Evolutionary conservation across 2,113 vertebrate species (phyloP), one percentile per base, ranked within the genome.

Genomic region (Grus americana): DNA sequence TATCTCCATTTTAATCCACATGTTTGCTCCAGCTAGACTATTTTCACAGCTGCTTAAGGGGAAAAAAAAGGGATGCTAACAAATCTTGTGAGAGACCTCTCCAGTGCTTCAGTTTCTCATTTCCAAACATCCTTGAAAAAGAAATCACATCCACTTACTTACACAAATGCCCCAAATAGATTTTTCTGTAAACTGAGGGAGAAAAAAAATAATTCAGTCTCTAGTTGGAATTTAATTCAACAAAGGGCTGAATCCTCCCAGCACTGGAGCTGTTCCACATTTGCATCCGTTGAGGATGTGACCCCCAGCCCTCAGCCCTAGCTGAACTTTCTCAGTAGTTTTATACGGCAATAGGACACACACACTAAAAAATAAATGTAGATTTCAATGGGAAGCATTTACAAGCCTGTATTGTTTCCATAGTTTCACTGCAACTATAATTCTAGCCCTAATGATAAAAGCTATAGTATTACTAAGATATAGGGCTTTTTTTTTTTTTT

Each of bases 281-380:
- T 97, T 97, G 91, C 89, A 95, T 95, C 97, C 81, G 46, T 89
- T 92, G 89, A 95, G 92, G 94, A 97, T 97, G 95, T 97, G 97
- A 95, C 96, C 96, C 94, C 86, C 94, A 95, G 47, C 93, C 94
- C 95, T 97, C 93, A 97, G 91, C 95, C 96, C 93, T 22, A 95
- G 71, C 79, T 95, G 92, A 97, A 96, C 94, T 96, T 97, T 95
- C 88, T 91, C 94, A 88, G 84, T 96, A 76, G 94, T 81, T 91
- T 91, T 62, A 78, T 78, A 62, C 68, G 66, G 61, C 80, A 92
- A 52, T 62, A 65, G 78, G 76, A 90, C 79, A 88, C 85, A 83
- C 30, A 83, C 1, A 2, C 42, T 79, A 81, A 89, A 82, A 89
- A 70, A 81, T 75, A 93, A 89, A 95, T 67, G 81, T 83, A 87